phyloP scores from a whole-genome alignment of 2,797 vertebrate genomes.

The Hemibagrus guttatus region DNA sequence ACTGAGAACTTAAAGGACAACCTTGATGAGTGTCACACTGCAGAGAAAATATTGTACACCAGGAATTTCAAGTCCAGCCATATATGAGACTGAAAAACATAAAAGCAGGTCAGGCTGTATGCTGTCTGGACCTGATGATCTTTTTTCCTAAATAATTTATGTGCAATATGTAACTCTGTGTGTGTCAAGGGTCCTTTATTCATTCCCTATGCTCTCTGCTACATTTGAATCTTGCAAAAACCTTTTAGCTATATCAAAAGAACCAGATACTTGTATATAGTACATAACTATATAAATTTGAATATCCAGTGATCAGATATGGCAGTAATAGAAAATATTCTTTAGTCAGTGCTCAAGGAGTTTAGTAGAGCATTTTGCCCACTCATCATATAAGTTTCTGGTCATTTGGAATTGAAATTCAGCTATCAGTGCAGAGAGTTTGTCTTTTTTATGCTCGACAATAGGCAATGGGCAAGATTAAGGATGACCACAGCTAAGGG shows the following conservation, averaged over 20 bases:
- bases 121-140: neutral
- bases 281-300: neutral
- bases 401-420: slow-evolving; percentile 9
- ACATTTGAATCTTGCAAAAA: neutral
- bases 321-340: neutral
- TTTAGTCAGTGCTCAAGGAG: neutral
- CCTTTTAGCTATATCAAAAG: neutral
- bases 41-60: neutral
- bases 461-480: neutral
- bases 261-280: neutral
- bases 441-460: neutral
- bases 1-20: neutral
- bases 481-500: neutral
- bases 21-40: neutral
- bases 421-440: neutral
- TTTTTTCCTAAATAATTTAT: neutral
- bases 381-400: neutral
- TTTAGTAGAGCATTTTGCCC: neutral
- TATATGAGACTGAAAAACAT: neutral
- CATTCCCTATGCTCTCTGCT: neutral
- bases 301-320: neutral
- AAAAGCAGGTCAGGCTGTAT: neutral
- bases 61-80: neutral
- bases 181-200: neutral
- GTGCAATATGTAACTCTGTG: neutral